A percentile compares a stretch with the other conserved stretches of the same genome.
Conservation (phyloP, 2,888 invertebrate genomes). For the Nezara viridula region DNA sequence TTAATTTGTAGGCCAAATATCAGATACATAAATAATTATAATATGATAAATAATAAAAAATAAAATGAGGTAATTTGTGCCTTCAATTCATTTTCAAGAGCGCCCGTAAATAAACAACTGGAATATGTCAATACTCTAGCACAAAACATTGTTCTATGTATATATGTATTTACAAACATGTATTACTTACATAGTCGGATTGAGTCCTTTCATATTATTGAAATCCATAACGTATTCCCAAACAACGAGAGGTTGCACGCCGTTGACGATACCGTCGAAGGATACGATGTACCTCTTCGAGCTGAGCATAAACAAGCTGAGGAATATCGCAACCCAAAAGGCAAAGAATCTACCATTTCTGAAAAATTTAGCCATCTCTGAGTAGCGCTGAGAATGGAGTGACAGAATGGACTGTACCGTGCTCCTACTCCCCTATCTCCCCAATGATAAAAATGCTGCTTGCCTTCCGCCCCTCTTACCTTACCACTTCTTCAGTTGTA, state of each 20-base stretch:
- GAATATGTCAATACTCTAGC: no score
- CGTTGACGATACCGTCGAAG: constrained; percentile 71
- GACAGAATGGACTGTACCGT: background rate
- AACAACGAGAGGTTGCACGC: constrained; percentile 74
- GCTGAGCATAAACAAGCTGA: background rate
- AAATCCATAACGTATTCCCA: constrained; percentile 85
- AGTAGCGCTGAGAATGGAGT: background rate
- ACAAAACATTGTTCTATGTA: background rate
- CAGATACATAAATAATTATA: no score
- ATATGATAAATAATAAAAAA: no score
- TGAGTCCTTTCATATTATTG: constrained; percentile 78
- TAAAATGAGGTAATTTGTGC: no score
- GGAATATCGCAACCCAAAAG: background rate
- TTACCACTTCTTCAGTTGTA: background rate
- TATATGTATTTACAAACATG: background rate
- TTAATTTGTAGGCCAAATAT: no score
- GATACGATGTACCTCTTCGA: constrained; percentile 63
- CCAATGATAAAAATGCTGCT: background rate
- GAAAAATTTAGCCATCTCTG: background rate
- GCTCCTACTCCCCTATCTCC: background rate
- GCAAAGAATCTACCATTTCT: background rate
- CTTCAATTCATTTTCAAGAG: no score
- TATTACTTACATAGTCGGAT: constrained; percentile 79
- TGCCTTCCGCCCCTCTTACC: background rate
- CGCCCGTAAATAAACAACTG: no score